phyloP scores from a whole-genome alignment of 2,888 invertebrate species.

The Dasypogon diadema region DNA sequence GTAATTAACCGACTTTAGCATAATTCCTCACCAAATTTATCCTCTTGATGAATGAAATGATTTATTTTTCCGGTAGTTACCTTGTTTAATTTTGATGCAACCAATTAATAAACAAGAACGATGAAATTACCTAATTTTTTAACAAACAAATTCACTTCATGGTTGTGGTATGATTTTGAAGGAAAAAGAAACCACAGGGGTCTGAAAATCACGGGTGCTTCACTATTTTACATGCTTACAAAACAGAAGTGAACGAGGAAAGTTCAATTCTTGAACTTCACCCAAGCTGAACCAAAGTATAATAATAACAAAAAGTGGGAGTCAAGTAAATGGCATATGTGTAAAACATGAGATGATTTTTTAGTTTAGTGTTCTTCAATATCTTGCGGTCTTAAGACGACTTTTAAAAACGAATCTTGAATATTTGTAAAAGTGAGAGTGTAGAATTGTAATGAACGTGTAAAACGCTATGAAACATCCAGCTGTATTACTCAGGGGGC shows the following conservation, averaged over 20 bases:
- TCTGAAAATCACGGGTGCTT: neutral
- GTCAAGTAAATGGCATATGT: constrained; percentile 15
- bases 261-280: constrained; percentile 60
- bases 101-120: constrained; percentile 22
- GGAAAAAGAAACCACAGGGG: constrained; percentile 23
- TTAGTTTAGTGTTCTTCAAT: constrained; percentile 29
- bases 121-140: constrained; percentile 14
- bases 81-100: constrained; percentile 32
- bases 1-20: neutral
- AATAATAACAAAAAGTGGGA: constrained; percentile 42
- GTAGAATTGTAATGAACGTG: neutral
- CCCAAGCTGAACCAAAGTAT: constrained; percentile 60
- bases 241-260: constrained; percentile 27
- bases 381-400: neutral
- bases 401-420: neutral
- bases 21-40: neutral
- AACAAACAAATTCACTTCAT: neutral
- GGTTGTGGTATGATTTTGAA: constrained; percentile 2
- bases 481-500: constrained; percentile 42
- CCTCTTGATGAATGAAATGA: constrained; percentile 6
- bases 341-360: constrained; percentile 11
- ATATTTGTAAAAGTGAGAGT: neutral
- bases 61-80: constrained; percentile 34
- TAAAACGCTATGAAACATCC: constrained; percentile 21
- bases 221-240: too few relatives aligned